These are phyloP conservation scores for Polyergus mexicanus DNA, from an alignment of 1,140 invertebrate genomes.

Conservation along the genomic window DNA sequence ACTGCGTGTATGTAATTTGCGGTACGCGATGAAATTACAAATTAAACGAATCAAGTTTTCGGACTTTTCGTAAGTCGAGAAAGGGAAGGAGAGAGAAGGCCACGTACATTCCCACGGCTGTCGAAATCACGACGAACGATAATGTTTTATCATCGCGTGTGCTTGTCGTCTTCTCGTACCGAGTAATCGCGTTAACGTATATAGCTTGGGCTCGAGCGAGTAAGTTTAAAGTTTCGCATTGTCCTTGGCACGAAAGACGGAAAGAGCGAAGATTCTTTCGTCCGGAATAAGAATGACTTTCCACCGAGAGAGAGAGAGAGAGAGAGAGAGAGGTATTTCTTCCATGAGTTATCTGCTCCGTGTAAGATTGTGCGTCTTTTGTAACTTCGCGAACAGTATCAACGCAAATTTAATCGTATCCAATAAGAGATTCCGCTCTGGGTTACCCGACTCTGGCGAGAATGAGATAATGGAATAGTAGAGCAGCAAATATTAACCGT, in stretches of 20 bases:
- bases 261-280: conserved; percentile 49
- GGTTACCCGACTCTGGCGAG: conserved; percentile 7
- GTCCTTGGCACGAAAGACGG: conserved; percentile 39
- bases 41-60: conserved; percentile 50
- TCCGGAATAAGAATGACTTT: conserved; percentile 57
- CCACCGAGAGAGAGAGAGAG: too few species aligned
- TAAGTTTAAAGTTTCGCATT: conserved; percentile 51
- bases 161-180: conserved; percentile 28
- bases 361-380: conserved; percentile 38
- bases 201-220: conserved; percentile 8
- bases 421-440: conserved; percentile 19
- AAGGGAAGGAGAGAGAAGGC: too few species aligned
- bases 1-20: conserved; percentile 44
- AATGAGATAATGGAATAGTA: background rate
- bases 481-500: conserved; percentile 5
- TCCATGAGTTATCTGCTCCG: conserved; percentile 47
- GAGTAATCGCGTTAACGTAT: conserved; percentile 53
- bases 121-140: conserved; percentile 44
- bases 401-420: conserved; percentile 57
- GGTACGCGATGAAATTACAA: conserved; percentile 48
- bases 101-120: background rate
- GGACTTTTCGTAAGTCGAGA: background rate
- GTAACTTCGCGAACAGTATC: conserved; percentile 43
- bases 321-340: too few species aligned
- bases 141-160: conserved; percentile 34